Evolutionary conservation across 2,797 vertebrate species (phyloP).

Genomic region (Arrhamphus sclerolepis): DNA sequence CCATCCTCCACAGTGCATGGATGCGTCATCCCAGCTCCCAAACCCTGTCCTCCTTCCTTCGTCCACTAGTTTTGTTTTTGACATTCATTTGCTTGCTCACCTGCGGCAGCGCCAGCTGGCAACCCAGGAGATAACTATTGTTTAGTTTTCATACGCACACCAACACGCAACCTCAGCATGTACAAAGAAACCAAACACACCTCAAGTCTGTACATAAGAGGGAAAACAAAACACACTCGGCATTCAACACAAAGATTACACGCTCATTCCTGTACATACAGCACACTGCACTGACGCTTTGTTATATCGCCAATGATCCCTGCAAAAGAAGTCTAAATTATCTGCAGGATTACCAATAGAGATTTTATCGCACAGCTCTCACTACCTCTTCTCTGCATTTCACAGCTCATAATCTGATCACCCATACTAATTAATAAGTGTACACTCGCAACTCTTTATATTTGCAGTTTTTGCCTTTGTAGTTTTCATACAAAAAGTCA

Average conservation of each 20-base stretch:
- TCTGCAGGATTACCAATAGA: constrained; percentile 46
- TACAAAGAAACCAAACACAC: constrained; percentile 80
- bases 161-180: constrained; percentile 68
- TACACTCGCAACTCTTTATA: constrained; percentile 70
- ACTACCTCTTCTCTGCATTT: constrained; percentile 64
- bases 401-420: constrained; percentile 69
- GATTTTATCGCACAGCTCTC: constrained; percentile 55
- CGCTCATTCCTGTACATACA: constrained; percentile 79
- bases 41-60: constrained; percentile 59
- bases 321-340: constrained; percentile 41
- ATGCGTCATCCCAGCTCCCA: constrained; percentile 82
- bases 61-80: constrained; percentile 58
- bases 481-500: constrained; percentile 84
- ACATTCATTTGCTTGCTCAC: constrained; percentile 92
- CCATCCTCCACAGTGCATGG: constrained; percentile 89
- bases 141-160: constrained; percentile 67
- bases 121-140: constrained; percentile 45
- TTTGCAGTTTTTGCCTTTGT: constrained; percentile 75
- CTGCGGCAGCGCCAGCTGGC: constrained; percentile 69
- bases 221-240: constrained; percentile 71
- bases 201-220: constrained; percentile 73
- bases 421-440: constrained; percentile 64
- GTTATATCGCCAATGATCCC: constrained; percentile 51
- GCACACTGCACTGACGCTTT: constrained; percentile 61
- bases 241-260: constrained; percentile 78